A percentile compares a stretch with the other conserved stretches of the same genome.
phyloP scores from a whole-genome alignment of 2,113 vertebrate genomes.

The Actinemys pallida region DNA sequence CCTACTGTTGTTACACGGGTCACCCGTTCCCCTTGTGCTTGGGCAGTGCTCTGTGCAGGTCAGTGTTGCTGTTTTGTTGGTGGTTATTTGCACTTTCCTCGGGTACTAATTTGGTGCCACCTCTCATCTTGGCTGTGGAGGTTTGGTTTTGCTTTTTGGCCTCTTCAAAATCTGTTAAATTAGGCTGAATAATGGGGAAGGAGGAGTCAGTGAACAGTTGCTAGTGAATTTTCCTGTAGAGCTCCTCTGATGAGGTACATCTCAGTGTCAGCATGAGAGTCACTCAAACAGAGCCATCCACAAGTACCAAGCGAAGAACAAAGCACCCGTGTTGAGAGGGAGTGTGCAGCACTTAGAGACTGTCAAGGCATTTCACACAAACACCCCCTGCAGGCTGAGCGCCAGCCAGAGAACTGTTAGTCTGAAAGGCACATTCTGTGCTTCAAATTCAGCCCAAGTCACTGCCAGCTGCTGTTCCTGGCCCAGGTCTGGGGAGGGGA shows the following conservation, averaged over 20 bases:
- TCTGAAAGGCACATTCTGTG: neutral
- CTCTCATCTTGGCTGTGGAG: neutral
- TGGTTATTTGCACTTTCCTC: neutral
- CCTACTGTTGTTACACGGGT: neutral
- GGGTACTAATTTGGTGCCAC: neutral
- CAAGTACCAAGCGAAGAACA: neutral
- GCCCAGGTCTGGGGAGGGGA: neutral
- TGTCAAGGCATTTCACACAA: neutral
- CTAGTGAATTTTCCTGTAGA: neutral
- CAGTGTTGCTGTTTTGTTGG: neutral
- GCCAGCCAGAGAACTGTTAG: neutral
- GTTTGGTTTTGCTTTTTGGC: neutral
- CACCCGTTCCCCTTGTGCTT: neutral
- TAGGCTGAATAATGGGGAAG: neutral
- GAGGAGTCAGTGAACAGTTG: neutral
- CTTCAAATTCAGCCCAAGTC: neutral
- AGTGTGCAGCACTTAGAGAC: neutral
- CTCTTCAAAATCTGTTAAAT: neutral
- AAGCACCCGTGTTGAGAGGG: neutral
- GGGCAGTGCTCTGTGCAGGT: neutral
- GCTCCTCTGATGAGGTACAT: neutral
- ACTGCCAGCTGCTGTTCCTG: neutral
- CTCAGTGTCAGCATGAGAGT: neutral
- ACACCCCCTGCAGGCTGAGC: neutral
- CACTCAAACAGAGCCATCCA: neutral